Conservation (phyloP, 2,113 vertebrate species). For the Lichenostomus cassidix region DNA sequence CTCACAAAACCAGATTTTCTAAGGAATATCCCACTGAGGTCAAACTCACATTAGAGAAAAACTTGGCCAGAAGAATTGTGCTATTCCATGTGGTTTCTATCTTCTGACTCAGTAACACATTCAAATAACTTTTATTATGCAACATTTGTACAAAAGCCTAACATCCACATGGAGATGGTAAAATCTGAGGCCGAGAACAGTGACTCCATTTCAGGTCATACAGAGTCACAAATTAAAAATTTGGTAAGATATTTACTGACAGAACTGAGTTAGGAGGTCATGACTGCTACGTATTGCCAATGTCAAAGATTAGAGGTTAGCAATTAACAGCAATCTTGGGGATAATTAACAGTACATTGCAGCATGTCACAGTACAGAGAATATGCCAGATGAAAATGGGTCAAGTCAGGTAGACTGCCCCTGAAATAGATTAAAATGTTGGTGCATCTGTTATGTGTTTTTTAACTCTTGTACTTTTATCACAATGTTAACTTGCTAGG, state of each 20-base stretch:
- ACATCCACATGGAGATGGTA: background rate
- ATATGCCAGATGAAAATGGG: background rate
- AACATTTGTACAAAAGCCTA: conserved; percentile 7
- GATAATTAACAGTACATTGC: background rate
- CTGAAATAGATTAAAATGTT: background rate
- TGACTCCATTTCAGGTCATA: background rate
- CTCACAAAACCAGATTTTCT: background rate
- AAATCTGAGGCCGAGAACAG: background rate
- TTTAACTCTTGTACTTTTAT: background rate
- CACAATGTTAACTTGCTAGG: background rate
- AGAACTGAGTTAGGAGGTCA: background rate
- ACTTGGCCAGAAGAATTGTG: background rate
- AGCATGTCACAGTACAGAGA: background rate
- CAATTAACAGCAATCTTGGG: background rate
- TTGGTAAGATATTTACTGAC: background rate
- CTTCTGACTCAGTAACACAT: background rate
- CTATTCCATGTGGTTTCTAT: conserved; percentile 8
- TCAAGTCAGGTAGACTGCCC: background rate
- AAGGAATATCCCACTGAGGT: background rate
- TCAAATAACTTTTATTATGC: background rate
- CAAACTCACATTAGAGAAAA: background rate
- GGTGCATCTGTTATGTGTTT: fast-evolving
- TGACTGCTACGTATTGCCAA: background rate
- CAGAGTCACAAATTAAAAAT: background rate
- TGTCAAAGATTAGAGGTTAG: background rate